Percentiles rank a stretch among this genome's conserved stretches.
Conservation (phyloP, 2,797 vertebrate species). For the Leptoclinus maculatus region DNA sequence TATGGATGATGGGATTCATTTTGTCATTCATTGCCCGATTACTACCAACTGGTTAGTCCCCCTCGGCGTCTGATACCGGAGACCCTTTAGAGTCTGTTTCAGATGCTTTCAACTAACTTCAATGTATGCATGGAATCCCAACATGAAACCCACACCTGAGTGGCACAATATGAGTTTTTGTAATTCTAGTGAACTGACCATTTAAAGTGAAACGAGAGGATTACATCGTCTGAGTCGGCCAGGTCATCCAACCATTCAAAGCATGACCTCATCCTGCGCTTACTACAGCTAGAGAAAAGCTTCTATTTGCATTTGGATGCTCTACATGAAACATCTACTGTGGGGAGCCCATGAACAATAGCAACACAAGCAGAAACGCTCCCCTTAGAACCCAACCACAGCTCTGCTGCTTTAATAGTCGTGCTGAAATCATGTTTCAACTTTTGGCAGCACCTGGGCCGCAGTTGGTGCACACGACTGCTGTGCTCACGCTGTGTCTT, state of each 20-base stretch:
- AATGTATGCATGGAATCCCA: background rate
- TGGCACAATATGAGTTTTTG: constrained; percentile 1
- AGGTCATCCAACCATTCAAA: background rate
- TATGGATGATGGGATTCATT: background rate
- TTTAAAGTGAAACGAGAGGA: background rate
- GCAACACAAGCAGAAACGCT: background rate
- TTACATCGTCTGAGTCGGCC: background rate
- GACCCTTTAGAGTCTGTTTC: background rate
- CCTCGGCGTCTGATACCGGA: background rate
- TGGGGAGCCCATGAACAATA: background rate
- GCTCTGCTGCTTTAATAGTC: constrained; percentile 23
- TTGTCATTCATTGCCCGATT: background rate
- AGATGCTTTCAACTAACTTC: background rate
- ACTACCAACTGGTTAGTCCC: background rate
- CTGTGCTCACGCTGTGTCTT: constrained; percentile 20
- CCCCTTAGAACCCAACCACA: constrained; percentile 9
- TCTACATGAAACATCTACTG: background rate
- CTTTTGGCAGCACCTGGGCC: constrained; percentile 15
- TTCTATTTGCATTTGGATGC: constrained; percentile 1
- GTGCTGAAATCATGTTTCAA: constrained; percentile 5
- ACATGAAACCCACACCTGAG: background rate
- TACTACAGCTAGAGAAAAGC: background rate
- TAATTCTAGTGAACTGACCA: constrained; percentile 9
- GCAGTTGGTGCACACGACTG: constrained; percentile 6
- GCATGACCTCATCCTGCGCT: background rate